Evolutionary conservation across 30 jellyfish, hydroid and myxozoan species (phyloP), one percentile per base, ranked within the genome.

Genomic region (Pelagia noctiluca): DNA sequence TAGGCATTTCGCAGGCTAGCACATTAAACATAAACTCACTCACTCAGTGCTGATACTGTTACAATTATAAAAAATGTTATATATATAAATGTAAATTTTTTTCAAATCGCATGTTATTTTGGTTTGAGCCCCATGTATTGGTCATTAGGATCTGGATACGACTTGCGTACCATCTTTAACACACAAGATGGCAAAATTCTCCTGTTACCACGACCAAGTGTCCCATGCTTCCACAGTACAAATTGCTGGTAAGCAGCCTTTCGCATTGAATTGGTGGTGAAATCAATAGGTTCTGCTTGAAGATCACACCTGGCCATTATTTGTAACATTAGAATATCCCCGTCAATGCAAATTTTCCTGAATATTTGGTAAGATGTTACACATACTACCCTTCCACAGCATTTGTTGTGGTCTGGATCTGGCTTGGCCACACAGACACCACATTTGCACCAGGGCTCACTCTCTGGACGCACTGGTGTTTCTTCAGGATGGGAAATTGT

Each of bases 361-460:
- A 68, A 68, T 13, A 68, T 68, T 36, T 37, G 61, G 33, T 34
- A 34, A 23, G 61, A 32, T 68, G 81, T 32, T 5, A 68, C 63
- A 68, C 81, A 68, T 30, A 68, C 7, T 30, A 37, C 81, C 81
- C 63, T 68, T 33, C n/a, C 28, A 32, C 81, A 68, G 28, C 81
- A 68, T 34, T 32, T 68, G 13, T 68, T 33, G 32, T 26, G 33
- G 7, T 68, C 81, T 2, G 61, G 63, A 23, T 34, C 63, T 21
- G 81, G 81, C 81, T 30, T 68, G 26, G 63, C 34, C 13, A 13
- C 23, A 18, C 81, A 68, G 24, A 68, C 24, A 68, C 81, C 81
- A 68, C 81, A 68, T 16, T 68, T 68, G 63, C 81, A 68, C 81
- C 81, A 30, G 36, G 81, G 81, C 22, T 32, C 68, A 68, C 75